These are phyloP conservation scores for Anguilla anguilla DNA, from an alignment of 2,797 vertebrate species.

Conservation along the genomic window DNA sequence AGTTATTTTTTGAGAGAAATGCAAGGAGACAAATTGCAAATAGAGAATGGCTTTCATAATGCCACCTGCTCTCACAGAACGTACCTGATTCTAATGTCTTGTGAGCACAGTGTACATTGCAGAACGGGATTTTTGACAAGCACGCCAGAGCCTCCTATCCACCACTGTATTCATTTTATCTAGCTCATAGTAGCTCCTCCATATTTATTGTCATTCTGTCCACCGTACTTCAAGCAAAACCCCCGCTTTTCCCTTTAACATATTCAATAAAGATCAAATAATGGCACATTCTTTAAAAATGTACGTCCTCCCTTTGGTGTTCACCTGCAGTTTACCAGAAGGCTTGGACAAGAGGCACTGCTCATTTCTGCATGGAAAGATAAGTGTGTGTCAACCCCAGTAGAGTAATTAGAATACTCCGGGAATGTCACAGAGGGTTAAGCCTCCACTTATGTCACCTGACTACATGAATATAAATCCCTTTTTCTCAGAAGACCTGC, in stretches of 20 bases:
- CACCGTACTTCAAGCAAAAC: background rate
- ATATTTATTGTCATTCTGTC: background rate
- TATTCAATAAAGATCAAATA: background rate
- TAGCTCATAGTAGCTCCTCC: background rate
- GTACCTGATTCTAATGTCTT: background rate
- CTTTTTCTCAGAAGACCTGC: background rate
- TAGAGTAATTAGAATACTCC: background rate
- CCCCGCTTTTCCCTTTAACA: background rate
- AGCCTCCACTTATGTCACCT: background rate
- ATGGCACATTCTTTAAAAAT: background rate
- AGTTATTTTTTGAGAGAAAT: background rate
- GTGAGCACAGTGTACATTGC: background rate
- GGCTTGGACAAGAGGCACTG: background rate
- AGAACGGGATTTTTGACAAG: background rate
- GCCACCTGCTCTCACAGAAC: background rate
- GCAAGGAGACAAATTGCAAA: background rate
- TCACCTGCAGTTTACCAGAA: background rate
- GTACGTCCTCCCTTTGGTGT: background rate
- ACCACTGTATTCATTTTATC: background rate
- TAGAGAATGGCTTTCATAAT: background rate
- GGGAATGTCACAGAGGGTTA: background rate
- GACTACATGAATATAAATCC: slow-evolving; percentile 10
- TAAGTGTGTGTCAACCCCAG: background rate
- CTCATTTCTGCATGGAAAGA: background rate
- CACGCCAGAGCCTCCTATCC: background rate